A percentile compares a stretch with the other conserved stretches of the same genome.
These are phyloP conservation scores for Machimus rusticus DNA, from an alignment of 2,888 invertebrate genomes.

Conservation along the genomic window DNA sequence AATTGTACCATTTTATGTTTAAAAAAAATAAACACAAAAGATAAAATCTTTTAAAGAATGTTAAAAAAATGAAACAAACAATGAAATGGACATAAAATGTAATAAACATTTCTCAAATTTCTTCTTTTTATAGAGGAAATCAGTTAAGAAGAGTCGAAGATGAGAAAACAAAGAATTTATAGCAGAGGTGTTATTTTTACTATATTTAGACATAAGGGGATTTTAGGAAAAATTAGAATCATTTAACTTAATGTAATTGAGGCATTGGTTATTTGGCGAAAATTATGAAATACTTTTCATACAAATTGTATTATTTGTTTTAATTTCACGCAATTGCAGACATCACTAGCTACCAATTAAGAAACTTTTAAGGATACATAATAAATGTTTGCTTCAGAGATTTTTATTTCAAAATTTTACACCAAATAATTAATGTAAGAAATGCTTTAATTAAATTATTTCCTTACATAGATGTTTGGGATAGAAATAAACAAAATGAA, in stretches of 20 bases:
- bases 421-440: constrained; percentile 29
- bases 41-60: not conserved
- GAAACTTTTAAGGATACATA: not conserved
- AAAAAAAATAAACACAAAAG: not conserved
- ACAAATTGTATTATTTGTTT: not conserved
- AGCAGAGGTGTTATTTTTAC: not conserved
- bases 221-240: constrained; percentile 7
- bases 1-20: not conserved
- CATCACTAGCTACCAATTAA: not conserved
- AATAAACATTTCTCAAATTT: not conserved
- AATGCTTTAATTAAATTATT: constrained; percentile 30
- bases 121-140: not conserved
- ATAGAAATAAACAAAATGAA: not conserved
- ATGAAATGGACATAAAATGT: not conserved
- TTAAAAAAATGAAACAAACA: not conserved
- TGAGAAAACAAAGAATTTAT: constrained; percentile 17
- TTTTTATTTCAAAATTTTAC: constrained; percentile 21
- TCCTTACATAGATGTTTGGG: not conserved
- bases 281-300: constrained; percentile 13
- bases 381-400: not conserved
- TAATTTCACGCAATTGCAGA: not conserved
- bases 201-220: not conserved
- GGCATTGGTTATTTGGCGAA: constrained; percentile 21
- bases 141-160: not conserved
- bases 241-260: constrained; percentile 5